These are phyloP conservation scores for Sphaerophoria taeniata DNA, from an alignment of 2,888 invertebrate genomes.

Conservation along the genomic window DNA sequence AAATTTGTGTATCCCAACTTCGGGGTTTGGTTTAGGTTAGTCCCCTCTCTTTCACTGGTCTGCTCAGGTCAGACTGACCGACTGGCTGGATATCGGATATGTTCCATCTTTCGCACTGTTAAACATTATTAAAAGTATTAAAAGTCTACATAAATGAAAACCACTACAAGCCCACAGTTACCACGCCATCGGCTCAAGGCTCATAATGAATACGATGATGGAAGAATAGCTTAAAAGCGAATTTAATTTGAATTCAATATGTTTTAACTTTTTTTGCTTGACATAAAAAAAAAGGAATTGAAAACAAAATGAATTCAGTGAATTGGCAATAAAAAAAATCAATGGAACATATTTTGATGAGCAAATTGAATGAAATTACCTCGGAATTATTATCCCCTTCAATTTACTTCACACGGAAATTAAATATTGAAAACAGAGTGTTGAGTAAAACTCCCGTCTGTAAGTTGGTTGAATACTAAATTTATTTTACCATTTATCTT, in stretches of 20 bases:
- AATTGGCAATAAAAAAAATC: constrained; percentile 63
- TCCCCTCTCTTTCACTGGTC: background rate
- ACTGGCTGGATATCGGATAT: background rate
- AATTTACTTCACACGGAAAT: constrained; percentile 33
- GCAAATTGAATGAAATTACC: constrained; percentile 59
- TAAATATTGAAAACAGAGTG: constrained; percentile 43
- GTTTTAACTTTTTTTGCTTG: constrained; percentile 5
- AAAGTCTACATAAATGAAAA: background rate
- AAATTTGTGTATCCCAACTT: constrained; percentile 62
- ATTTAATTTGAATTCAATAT: constrained; percentile 52
- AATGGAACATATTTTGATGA: constrained; percentile 62
- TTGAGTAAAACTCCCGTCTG: too few species aligned
- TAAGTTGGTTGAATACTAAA: too few species aligned
- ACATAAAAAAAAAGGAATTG: background rate
- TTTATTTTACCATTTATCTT: too few species aligned
- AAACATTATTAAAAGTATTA: constrained; percentile 16
- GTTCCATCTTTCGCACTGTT: constrained; percentile 41
- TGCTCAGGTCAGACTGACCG: background rate
- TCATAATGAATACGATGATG: constrained; percentile 4
- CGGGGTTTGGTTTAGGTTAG: background rate
- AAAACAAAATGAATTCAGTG: constrained; percentile 9
- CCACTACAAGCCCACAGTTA: background rate
- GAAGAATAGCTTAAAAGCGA: constrained; percentile 22
- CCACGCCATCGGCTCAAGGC: constrained; percentile 20
- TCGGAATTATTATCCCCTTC: background rate